phyloP scores from a whole-genome alignment of 1,140 invertebrate genomes.

The Temnothorax curvispinosus region DNA sequence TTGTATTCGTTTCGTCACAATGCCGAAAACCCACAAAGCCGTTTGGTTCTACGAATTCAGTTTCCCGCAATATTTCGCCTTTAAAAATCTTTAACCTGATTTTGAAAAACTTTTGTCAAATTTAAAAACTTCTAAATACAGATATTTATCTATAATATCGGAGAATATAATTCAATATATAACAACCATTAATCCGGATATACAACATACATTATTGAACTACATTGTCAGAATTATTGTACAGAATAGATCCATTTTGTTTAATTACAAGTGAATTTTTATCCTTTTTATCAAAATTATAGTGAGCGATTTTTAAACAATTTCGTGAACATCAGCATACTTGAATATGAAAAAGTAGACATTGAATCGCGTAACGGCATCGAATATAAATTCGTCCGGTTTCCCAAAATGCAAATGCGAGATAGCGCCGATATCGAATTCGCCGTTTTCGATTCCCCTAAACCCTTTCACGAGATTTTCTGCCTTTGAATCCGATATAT shows the following conservation, averaged over 20 bases:
- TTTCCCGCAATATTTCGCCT: not conserved
- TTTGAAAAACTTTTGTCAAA: not conserved
- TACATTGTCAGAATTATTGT: not conserved
- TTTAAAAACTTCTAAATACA: not conserved
- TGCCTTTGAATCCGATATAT: constrained; percentile 23
- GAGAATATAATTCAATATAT: not conserved
- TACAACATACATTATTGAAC: not conserved
- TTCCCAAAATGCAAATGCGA: constrained; percentile 64
- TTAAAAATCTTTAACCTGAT: not conserved
- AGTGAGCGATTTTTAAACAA: constrained; percentile 35
- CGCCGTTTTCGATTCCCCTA: constrained; percentile 70
- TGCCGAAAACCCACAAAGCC: not conserved
- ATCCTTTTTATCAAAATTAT: not conserved
- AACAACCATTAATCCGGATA: not conserved
- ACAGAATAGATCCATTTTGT: not conserved
- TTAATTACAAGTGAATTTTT: constrained; percentile 2
- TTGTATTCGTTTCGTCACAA: not conserved
- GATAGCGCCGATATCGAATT: constrained; percentile 68
- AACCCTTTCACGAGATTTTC: constrained; percentile 55
- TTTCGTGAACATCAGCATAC: constrained; percentile 45
- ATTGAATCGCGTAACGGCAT: constrained; percentile 19
- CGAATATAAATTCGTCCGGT: constrained; percentile 56
- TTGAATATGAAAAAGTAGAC: constrained; percentile 50
- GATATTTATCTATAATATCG: not conserved
- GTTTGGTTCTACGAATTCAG: constrained; percentile 16